These are phyloP conservation scores for Steinernema carpocapsae DNA, from an alignment of 2,888 invertebrate genomes.

Conservation along the genomic window DNA sequence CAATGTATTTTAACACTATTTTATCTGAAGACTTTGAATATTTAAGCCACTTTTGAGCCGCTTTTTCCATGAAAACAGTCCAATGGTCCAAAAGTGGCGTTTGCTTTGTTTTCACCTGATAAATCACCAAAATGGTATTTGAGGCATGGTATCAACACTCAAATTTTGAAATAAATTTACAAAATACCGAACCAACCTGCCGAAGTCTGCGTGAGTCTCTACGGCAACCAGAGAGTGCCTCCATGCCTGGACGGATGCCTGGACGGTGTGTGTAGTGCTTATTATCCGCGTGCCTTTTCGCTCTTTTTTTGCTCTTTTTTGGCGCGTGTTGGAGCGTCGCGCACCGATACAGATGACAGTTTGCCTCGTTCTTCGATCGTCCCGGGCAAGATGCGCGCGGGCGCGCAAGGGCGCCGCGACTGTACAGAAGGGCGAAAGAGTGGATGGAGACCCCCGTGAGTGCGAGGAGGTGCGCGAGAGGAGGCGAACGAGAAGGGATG, in stretches of 20 bases:
- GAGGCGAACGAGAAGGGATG: slow-evolving; percentile 22
- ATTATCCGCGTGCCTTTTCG: slow-evolving; percentile 4
- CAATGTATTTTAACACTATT: no score
- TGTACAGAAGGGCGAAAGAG: slow-evolving; percentile 3
- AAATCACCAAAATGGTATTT: no score
- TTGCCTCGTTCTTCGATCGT: slow-evolving; percentile 18
- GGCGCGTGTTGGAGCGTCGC: not conserved
- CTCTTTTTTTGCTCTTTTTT: slow-evolving; percentile 20
- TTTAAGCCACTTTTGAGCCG: no score
- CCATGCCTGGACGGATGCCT: not conserved
- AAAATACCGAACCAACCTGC: no score
- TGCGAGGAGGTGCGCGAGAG: slow-evolving; percentile 15
- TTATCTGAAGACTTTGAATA: no score
- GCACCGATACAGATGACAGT: slow-evolving; percentile 33
- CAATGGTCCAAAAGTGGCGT: no score
- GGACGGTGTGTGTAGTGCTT: not conserved
- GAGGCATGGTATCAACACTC: no score
- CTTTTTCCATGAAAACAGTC: no score
- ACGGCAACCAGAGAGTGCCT: not conserved
- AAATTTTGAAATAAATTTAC: no score
- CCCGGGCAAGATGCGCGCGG: slow-evolving; percentile 5
- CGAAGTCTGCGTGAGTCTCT: not conserved
- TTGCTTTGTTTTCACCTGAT: no score
- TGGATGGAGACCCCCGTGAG: no score
- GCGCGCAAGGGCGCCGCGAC: slow-evolving; percentile 7